These are phyloP conservation scores for Lagocephalus sceleratus DNA, from an alignment of 2,797 vertebrate species.

Conservation along the genomic window DNA sequence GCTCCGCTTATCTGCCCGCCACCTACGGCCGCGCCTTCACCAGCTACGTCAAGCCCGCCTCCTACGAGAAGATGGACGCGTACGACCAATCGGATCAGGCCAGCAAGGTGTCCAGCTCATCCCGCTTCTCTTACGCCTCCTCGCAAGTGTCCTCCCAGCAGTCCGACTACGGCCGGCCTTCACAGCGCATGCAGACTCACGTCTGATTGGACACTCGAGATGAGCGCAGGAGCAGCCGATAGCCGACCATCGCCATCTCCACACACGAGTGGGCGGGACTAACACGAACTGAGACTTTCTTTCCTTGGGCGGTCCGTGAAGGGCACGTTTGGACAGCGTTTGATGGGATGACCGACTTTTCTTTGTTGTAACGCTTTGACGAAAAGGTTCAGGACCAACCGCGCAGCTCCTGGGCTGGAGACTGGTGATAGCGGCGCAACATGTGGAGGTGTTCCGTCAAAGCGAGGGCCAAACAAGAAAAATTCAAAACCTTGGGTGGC, in stretches of 20 bases:
- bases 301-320: constrained; percentile 42
- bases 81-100: constrained; percentile 83
- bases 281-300: constrained; percentile 59
- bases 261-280: constrained; percentile 47
- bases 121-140: constrained; percentile 85
- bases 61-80: constrained; percentile 81
- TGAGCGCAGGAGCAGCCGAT: constrained; percentile 34
- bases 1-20: constrained; percentile 80
- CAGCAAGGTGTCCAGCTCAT: constrained; percentile 80
- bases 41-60: constrained; percentile 83
- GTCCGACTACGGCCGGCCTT: constrained; percentile 83
- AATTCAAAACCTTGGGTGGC: constrained; percentile 21
- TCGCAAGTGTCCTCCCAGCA: constrained; percentile 83
- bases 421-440: constrained; percentile 47
- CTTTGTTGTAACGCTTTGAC: constrained; percentile 42
- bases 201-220: constrained; percentile 74
- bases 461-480: constrained; percentile 36
- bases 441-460: constrained; percentile 46
- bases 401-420: constrained; percentile 43
- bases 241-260: constrained; percentile 42
- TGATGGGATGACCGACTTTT: constrained; percentile 46
- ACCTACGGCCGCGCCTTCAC: constrained; percentile 87
- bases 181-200: constrained; percentile 91
- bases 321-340: constrained; percentile 50
- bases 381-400: constrained; percentile 34